phyloP scores from a whole-genome alignment of 92 coral and sea anemone species.

The Porites lobata region DNA sequence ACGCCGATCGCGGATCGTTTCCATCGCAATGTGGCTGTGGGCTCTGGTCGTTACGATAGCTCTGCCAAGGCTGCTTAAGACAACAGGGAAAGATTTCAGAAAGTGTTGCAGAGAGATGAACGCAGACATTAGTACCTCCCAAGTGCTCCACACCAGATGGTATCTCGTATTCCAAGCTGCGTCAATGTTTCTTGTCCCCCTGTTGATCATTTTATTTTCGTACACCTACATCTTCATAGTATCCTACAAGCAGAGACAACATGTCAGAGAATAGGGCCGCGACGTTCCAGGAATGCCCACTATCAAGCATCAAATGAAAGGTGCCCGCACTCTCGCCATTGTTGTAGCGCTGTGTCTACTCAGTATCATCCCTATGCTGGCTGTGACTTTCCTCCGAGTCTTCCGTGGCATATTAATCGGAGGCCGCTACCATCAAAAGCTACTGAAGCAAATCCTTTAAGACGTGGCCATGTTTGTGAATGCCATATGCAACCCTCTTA shows the following conservation, averaged over 20 bases:
- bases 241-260: constrained; percentile 3
- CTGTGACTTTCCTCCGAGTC: constrained; percentile 17
- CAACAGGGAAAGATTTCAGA: no score
- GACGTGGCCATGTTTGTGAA: constrained; percentile 6
- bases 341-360: constrained; percentile 48
- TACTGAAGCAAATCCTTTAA: no score
- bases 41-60: neutral
- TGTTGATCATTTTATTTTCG: neutral
- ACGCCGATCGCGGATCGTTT: constrained; percentile 23
- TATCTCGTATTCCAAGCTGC: constrained; percentile 9
- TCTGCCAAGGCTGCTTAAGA: no score
- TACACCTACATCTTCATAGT: constrained; percentile 22
- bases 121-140: no score
- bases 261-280: neutral
- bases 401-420: neutral
- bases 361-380: constrained; percentile 46
- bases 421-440: neutral
- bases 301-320: constrained; percentile 28
- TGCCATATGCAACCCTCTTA: constrained; percentile 59
- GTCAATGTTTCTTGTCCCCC: constrained; percentile 7
- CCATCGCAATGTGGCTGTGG: constrained; percentile 34
- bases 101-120: no score
- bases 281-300: neutral
- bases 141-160: neutral
- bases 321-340: constrained; percentile 50